A percentile compares a stretch with the other conserved stretches of the same genome.
Conservation (phyloP, 1,140 invertebrate genomes). For the Amphibalanus amphitrite region DNA sequence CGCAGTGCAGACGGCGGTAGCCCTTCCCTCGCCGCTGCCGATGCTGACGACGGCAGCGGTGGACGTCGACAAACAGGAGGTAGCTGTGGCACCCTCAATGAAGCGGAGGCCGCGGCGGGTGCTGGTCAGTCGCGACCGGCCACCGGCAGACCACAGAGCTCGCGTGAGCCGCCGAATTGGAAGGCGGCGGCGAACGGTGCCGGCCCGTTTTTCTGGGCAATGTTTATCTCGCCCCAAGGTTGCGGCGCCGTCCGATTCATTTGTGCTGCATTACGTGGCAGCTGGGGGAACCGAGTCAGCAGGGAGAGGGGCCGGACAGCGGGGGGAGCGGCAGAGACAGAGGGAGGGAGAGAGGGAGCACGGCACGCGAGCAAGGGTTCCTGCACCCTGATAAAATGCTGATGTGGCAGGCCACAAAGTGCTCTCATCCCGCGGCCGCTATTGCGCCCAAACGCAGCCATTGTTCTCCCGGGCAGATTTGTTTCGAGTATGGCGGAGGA, state of each 20-base stretch:
- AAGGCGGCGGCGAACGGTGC: not conserved
- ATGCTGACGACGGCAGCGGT: too few species aligned
- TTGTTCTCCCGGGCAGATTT: not conserved
- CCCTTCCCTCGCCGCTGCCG: too few species aligned
- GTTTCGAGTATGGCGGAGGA: not conserved
- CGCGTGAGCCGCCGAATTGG: not conserved
- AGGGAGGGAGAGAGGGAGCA: not conserved
- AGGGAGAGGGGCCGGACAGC: not conserved
- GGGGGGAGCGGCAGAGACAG: not conserved
- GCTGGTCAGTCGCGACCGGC: too few species aligned
- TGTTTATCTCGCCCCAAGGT: not conserved
- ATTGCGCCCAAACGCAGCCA: not conserved
- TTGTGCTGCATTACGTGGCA: not conserved
- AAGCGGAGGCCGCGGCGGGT: too few species aligned
- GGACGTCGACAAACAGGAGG: too few species aligned
- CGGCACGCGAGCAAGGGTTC: not conserved
- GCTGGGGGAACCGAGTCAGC: not conserved
- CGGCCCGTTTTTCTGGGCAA: not conserved
- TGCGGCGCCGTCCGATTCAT: not conserved
- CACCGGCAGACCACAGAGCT: not conserved
- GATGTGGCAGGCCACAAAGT: not conserved
- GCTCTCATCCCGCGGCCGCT: not conserved
- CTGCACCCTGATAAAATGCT: not conserved
- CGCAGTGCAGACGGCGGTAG: too few species aligned
- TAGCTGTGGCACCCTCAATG: too few species aligned